These are phyloP conservation scores for Erythrolamprus reginae DNA, from an alignment of 2,113 vertebrate genomes.

Conservation along the genomic window DNA sequence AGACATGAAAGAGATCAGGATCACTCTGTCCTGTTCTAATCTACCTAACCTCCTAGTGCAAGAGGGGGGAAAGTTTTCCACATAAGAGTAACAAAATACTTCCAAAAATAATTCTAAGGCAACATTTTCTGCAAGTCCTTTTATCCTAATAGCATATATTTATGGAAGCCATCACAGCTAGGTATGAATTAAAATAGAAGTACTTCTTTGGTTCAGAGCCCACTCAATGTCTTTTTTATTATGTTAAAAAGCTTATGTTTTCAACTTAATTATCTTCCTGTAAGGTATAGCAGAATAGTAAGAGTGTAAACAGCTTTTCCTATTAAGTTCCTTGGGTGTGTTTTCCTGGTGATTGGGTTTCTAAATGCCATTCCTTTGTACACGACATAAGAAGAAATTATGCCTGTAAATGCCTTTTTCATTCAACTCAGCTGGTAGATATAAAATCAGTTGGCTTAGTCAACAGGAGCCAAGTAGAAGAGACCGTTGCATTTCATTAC, in stretches of 20 bases:
- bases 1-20: not conserved
- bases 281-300: constrained; percentile 26
- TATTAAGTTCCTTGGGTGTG: constrained; percentile 27
- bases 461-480: constrained; percentile 35
- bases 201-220: constrained; percentile 36
- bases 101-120: constrained; percentile 38
- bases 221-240: constrained; percentile 39
- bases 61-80: not conserved
- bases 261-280: constrained; percentile 47
- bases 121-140: not conserved
- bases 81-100: constrained; percentile 3
- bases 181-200: constrained; percentile 30
- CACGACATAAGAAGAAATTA: not conserved
- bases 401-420: constrained; percentile 16
- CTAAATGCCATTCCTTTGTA: constrained; percentile 30
- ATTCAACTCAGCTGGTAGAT: constrained; percentile 1
- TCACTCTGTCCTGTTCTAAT: constrained; percentile 10
- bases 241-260: constrained; percentile 33
- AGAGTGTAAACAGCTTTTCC: constrained; percentile 20
- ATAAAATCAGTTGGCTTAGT: constrained; percentile 39
- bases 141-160: not conserved
- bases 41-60: not conserved
- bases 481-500: constrained; percentile 31
- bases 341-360: constrained; percentile 27
- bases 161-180: constrained; percentile 16